Evolutionary conservation across 2,888 invertebrate genomes (phyloP).

Genomic region (Callinectes sapidus): DNA sequence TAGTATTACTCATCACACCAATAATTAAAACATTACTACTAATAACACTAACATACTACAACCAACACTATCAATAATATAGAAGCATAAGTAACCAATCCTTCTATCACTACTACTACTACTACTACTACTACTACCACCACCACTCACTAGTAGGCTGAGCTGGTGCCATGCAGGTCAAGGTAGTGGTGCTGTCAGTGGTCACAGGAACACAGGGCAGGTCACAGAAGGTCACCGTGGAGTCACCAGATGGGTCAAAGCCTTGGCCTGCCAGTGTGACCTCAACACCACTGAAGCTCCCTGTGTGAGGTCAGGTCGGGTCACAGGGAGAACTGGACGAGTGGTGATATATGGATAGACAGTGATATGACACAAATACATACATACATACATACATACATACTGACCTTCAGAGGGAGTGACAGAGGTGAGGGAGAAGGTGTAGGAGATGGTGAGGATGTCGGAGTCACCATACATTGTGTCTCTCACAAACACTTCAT

Average conservation of each 20-base stretch:
- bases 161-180: constrained; percentile 52
- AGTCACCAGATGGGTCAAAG: constrained; percentile 51
- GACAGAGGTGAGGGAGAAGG: not conserved
- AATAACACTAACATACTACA: not conserved
- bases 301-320: constrained; percentile 17
- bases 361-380: not conserved
- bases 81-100: not conserved
- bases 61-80: not conserved
- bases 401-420: constrained; percentile 7
- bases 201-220: constrained; percentile 38
- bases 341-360: not conserved
- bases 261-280: constrained; percentile 47
- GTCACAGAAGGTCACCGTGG: constrained; percentile 58
- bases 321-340: not conserved
- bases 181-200: not conserved
- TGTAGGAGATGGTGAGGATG: constrained; percentile 38
- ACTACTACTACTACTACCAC: not conserved
- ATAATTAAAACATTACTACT: not conserved
- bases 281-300: constrained; percentile 46
- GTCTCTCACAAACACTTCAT: constrained; percentile 42
- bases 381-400: constrained; percentile 5
- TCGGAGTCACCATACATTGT: constrained; percentile 54
- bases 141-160: not conserved
- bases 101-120: not conserved
- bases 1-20: too few species aligned